Evolutionary conservation across 1,140 invertebrate genomes (phyloP).

Genomic region (Muscidifurax raptorellus): DNA sequence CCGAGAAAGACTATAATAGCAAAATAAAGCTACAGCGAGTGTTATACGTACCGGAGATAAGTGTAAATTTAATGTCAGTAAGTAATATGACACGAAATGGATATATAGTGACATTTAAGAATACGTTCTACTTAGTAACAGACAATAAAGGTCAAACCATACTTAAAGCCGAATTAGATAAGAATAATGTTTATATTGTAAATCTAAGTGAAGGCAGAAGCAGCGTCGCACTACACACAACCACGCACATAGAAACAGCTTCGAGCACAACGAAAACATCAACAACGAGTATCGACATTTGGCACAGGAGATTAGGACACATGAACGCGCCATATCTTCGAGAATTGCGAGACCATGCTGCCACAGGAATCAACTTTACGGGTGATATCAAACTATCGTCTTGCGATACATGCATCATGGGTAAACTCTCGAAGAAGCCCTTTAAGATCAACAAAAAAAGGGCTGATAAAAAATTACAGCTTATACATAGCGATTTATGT

Average conservation of each 20-base stretch:
- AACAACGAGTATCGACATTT: neutral
- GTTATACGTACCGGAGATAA: neutral
- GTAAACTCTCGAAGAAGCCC: neutral
- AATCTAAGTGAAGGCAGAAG: neutral
- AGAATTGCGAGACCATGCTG: neutral
- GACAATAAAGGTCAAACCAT: neutral
- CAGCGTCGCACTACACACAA: neutral
- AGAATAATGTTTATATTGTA: neutral
- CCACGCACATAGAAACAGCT: neutral
- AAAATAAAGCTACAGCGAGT: neutral
- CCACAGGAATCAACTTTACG: neutral
- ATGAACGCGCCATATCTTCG: neutral
- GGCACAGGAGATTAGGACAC: slow-evolving; percentile 3
- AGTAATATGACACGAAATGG: neutral
- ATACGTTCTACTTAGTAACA: neutral
- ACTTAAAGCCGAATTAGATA: neutral
- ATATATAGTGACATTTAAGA: neutral
- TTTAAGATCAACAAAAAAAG: neutral
- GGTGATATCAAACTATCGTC: too few relatives aligned
- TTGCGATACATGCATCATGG: neutral
- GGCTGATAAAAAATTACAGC: slow-evolving; percentile 49
- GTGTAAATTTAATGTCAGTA: neutral
- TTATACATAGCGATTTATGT: slow-evolving; percentile 62
- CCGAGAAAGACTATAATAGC: too few relatives aligned
- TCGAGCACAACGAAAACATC: too few relatives aligned